Conservation (phyloP, 2,113 vertebrate genomes). For the Trachemys scripta region DNA sequence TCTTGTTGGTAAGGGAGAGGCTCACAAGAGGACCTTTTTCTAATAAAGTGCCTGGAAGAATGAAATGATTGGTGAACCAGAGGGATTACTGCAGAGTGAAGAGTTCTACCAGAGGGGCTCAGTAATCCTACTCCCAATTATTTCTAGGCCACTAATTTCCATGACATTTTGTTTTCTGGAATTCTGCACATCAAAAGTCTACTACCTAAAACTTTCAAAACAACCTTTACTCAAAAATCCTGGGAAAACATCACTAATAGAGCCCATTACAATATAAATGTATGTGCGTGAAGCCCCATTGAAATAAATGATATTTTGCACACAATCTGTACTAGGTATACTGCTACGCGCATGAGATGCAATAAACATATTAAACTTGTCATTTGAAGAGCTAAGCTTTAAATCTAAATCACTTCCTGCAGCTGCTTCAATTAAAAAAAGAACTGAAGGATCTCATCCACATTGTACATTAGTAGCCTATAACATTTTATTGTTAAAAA, state of each 20-base stretch:
- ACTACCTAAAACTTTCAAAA: background rate
- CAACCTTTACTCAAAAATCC: background rate
- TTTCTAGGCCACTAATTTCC: background rate
- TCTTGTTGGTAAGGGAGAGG: too few species aligned
- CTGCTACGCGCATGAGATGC: background rate
- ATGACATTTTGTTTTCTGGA: background rate
- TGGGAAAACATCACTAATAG: background rate
- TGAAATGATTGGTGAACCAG: too few species aligned
- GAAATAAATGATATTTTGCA: background rate
- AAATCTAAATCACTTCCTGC: background rate
- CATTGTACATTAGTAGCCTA: background rate
- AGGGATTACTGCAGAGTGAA: too few species aligned
- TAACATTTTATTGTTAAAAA: background rate
- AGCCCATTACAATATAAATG: background rate
- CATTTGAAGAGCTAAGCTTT: background rate
- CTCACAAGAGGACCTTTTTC: too few species aligned
- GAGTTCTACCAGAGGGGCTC: background rate
- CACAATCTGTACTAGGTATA: background rate
- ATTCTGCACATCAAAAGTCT: background rate
- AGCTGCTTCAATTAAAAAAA: background rate
- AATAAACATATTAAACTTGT: background rate
- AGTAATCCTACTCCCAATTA: background rate
- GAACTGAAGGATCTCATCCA: background rate
- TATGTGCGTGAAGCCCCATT: background rate
- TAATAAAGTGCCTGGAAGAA: too few species aligned